Evolutionary conservation across 2,888 invertebrate species (phyloP).

Genomic region (Dastarcus helophoroides): DNA sequence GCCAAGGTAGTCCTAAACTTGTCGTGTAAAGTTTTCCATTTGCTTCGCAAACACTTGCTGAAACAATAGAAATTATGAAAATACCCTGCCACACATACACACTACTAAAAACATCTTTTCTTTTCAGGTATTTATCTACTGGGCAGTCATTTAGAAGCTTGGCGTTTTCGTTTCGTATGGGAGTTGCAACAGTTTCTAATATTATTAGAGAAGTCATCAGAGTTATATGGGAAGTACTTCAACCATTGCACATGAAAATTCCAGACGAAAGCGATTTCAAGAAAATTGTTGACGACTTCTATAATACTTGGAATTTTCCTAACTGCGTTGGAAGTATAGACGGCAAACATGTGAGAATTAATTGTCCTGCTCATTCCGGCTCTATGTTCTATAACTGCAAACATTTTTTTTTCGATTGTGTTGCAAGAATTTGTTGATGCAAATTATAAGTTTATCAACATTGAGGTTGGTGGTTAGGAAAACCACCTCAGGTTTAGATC

Average conservation of each 20-base stretch:
- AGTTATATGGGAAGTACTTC: slow-evolving; percentile 10
- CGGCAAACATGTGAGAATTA: slow-evolving; percentile 10
- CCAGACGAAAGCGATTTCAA: slow-evolving; percentile 7
- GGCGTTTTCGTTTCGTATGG: too few species aligned
- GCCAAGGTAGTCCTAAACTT: too few species aligned
- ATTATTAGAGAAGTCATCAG: slow-evolving; percentile 11
- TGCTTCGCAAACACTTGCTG: too few species aligned
- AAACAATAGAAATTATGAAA: too few species aligned
- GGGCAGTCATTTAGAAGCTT: too few species aligned
- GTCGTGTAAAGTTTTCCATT: too few species aligned
- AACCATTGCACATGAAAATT: slow-evolving; percentile 11
- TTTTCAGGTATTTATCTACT: too few species aligned
- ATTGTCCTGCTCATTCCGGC: slow-evolving; percentile 10
- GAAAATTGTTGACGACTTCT: slow-evolving; percentile 6
- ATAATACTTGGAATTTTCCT: slow-evolving; percentile 10
- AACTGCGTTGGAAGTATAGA: slow-evolving; percentile 8
- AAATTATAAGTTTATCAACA: slow-evolving; percentile 11
- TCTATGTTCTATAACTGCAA: slow-evolving; percentile 14
- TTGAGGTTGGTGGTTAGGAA: slow-evolving; percentile 16
- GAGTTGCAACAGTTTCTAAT: slow-evolving; percentile 10
- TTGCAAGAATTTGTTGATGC: slow-evolving; percentile 11
- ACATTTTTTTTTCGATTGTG: slow-evolving; percentile 12
- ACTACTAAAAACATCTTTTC: too few species aligned
- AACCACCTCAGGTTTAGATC: too few species aligned
- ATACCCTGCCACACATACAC: too few species aligned